phyloP scores from a whole-genome alignment of 1,140 invertebrate species.

The Paraescarpia echinospica region DNA sequence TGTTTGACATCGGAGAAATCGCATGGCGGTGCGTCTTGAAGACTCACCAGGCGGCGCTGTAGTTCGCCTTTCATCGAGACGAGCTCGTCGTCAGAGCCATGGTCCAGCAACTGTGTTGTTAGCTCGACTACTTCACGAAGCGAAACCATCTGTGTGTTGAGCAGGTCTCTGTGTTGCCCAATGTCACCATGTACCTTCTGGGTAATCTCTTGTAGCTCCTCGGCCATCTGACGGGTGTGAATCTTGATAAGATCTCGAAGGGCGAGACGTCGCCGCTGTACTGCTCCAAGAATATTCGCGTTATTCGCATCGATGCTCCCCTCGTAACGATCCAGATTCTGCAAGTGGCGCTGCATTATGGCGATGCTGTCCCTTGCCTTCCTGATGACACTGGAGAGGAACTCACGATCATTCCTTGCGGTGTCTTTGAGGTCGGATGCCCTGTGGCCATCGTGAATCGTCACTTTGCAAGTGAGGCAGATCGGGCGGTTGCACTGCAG shows the following conservation, averaged over 20 bases:
- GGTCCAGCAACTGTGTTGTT: background rate
- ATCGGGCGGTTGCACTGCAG: background rate
- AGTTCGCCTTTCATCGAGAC: conserved; percentile 5
- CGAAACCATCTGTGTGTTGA: background rate
- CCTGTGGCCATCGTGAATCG: background rate
- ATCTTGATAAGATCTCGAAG: background rate
- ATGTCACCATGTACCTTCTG: background rate
- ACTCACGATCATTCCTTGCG: background rate
- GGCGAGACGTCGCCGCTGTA: background rate
- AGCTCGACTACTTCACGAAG: background rate
- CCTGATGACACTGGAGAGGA: background rate
- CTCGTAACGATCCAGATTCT: background rate
- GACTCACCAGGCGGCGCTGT: background rate
- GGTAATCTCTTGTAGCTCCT: conserved; percentile 11
- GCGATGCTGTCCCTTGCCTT: background rate
- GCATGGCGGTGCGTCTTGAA: background rate
- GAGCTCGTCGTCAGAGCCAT: conserved; percentile 8
- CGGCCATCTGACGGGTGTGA: background rate
- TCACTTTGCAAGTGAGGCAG: conserved; percentile 7
- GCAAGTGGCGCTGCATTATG: background rate
- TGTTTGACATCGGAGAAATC: background rate
- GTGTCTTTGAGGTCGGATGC: background rate
- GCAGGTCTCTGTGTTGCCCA: background rate
- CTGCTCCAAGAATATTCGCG: background rate
- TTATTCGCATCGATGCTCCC: background rate